These are phyloP conservation scores for Drosophila formosana DNA, from an alignment of 2,888 invertebrate genomes.

Conservation along the genomic window DNA sequence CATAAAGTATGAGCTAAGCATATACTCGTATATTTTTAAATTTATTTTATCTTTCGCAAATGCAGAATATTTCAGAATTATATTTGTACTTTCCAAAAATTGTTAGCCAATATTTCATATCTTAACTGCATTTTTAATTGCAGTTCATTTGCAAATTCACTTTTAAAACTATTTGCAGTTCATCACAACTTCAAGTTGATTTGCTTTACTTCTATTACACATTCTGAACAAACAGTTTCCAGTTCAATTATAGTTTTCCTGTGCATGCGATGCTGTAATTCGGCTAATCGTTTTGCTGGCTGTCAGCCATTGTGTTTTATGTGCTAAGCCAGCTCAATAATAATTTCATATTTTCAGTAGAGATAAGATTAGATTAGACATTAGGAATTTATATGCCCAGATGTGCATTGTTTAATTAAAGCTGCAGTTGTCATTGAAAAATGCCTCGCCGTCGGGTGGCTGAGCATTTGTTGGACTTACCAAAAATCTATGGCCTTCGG, in stretches of 20 bases:
- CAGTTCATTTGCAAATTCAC: not conserved
- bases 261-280: not conserved
- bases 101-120: too few relatives aligned
- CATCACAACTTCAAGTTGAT: not conserved
- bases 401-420: slow-evolving; percentile 67
- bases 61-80: too few relatives aligned
- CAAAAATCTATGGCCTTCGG: slow-evolving; percentile 41
- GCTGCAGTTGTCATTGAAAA: slow-evolving; percentile 77
- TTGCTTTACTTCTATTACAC: not conserved
- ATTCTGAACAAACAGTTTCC: not conserved
- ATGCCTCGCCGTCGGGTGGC: slow-evolving; percentile 47
- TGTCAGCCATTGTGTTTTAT: not conserved
- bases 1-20: too few relatives aligned
- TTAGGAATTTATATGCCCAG: slow-evolving; percentile 39
- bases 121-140: not conserved
- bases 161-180: not conserved
- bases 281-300: not conserved
- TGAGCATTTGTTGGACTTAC: slow-evolving; percentile 22
- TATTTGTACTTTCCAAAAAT: too few relatives aligned
- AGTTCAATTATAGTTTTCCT: not conserved
- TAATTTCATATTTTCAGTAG: slow-evolving; percentile 28
- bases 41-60: too few relatives aligned
- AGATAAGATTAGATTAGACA: slow-evolving; percentile 15
- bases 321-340: slow-evolving; percentile 6
- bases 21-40: too few relatives aligned